Base-by-base conservation (phyloP, 2,113 vertebrate genomes). In the Antechinus flavipes region DNA sequence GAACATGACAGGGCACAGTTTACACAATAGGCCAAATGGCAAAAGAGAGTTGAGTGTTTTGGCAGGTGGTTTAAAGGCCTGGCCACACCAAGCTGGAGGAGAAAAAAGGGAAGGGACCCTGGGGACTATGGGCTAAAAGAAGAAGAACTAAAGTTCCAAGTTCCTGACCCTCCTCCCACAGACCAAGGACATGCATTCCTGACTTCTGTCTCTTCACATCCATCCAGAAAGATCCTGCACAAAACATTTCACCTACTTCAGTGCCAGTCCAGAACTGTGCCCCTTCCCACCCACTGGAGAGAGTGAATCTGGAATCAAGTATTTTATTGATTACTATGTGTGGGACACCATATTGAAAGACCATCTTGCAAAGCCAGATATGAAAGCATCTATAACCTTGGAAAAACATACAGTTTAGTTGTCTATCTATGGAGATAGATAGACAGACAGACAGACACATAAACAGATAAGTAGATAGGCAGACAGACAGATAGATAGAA, bases 1-100 rank as follows among this genome's bases (percentile, higher is more conserved):
- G 97, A 98, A 97, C 96, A 97, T 96, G 90, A 96, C 93, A 97
- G 91, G 92, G 95, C 95, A 97, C 90, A 84, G 97, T 97, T 97
- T 97, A 96, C 84, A 95, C 61, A 95, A 96, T 89, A 97, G 94
- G 42, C 96, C 91, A 97, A 97, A 94, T 95, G 96, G 76, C 92
- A 97, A 53, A 90, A 93, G 12, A 27, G 91, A 97, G 95, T 58
- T 97, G 95, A 96, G 96, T 89, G 96, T 92, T n/a, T 84, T 95
- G 95, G 93, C 91, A 35, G 61, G 54, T 93, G 90, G 76, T 97
- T 94, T 93, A 93, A 97, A 97, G 89, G 89, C 23, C 93, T 94
- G 55, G 61, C 89, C 93, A 61, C 7, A 84, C 7, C 2, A 84
- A 84, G 30, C 90, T 94, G 27, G 46, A 93, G 93, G 84, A 95